phyloP scores from a whole-genome alignment of 1,140 invertebrate genomes.

The Drosophila novamexicana region DNA sequence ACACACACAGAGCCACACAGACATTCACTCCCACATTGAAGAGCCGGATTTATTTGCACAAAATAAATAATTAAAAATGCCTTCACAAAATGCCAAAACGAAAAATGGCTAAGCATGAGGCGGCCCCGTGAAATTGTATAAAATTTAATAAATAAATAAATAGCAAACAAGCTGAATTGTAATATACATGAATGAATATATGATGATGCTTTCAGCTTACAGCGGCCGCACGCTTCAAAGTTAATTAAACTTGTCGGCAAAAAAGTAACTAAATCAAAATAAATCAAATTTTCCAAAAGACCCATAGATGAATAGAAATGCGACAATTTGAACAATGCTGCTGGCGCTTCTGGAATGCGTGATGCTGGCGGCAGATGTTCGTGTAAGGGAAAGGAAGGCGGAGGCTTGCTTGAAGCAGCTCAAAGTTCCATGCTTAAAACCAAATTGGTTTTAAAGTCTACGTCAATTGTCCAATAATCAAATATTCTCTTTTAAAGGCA shows the following conservation, averaged over 20 bases:
- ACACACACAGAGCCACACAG: background rate
- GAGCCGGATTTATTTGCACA: conserved; percentile 40
- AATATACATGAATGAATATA: conserved; percentile 14
- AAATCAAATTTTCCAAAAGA: conserved; percentile 31
- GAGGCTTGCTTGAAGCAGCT: background rate
- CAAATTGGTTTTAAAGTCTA: background rate
- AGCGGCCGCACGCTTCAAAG: conserved; percentile 15
- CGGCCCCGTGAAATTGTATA: conserved; percentile 27
- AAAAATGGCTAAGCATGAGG: conserved; percentile 20
- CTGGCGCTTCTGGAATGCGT: conserved; percentile 16
- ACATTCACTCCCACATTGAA: conserved; percentile 6
- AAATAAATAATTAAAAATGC: conserved; percentile 56
- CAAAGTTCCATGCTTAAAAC: conserved; percentile 6
- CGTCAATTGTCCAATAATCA: background rate
- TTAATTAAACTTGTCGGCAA: conserved; percentile 39
- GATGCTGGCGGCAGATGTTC: background rate
- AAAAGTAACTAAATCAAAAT: conserved; percentile 44
- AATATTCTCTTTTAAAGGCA: background rate
- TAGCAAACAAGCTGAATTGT: conserved; percentile 28
- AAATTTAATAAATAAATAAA: conserved; percentile 58
- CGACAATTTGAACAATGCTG: conserved; percentile 27
- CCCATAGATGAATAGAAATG: conserved; percentile 9
- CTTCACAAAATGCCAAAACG: conserved; percentile 46
- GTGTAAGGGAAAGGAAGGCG: no score
- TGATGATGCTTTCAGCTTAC: background rate